These are phyloP conservation scores for Formica exsecta DNA, from an alignment of 1,140 invertebrate genomes.

Conservation along the genomic window DNA sequence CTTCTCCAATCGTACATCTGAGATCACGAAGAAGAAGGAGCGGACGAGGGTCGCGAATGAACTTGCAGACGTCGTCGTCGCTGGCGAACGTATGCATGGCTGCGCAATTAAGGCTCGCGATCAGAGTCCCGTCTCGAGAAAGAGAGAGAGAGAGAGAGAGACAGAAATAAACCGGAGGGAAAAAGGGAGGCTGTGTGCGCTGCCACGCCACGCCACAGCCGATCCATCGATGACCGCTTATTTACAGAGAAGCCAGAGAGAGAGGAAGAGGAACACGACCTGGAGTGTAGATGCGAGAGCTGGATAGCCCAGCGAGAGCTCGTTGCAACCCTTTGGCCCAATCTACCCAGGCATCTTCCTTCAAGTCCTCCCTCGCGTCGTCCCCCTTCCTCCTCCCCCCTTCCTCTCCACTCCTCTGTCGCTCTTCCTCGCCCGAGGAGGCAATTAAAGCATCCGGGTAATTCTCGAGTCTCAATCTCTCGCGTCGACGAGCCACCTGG, in stretches of 20 bases:
- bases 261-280: slow-evolving; percentile 72
- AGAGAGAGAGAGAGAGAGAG: slow-evolving; percentile 52
- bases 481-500: slow-evolving; percentile 56
- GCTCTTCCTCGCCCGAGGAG: slow-evolving; percentile 73
- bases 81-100: slow-evolving; percentile 67
- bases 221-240: slow-evolving; percentile 83
- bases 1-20: slow-evolving; percentile 32
- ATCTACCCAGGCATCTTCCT: slow-evolving; percentile 70
- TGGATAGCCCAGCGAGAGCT: slow-evolving; percentile 77
- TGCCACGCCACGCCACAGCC: slow-evolving; percentile 49
- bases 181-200: slow-evolving; percentile 8
- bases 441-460: slow-evolving; percentile 82
- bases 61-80: slow-evolving; percentile 38
- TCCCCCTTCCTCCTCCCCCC: slow-evolving; percentile 17
- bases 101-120: slow-evolving; percentile 70
- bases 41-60: slow-evolving; percentile 45
- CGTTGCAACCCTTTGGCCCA: slow-evolving; percentile 73
- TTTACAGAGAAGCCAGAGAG: slow-evolving; percentile 78
- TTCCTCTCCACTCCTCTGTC: slow-evolving; percentile 30
- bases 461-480: slow-evolving; percentile 75
- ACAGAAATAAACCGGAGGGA: slow-evolving; percentile 55
- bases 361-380: slow-evolving; percentile 5
- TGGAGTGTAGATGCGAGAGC: slow-evolving; percentile 73
- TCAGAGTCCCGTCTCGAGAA: background rate
- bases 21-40: slow-evolving; percentile 28